These are phyloP conservation scores for Nephrotoma appendiculata DNA, from an alignment of 2,888 invertebrate species.

Conservation along the genomic window DNA sequence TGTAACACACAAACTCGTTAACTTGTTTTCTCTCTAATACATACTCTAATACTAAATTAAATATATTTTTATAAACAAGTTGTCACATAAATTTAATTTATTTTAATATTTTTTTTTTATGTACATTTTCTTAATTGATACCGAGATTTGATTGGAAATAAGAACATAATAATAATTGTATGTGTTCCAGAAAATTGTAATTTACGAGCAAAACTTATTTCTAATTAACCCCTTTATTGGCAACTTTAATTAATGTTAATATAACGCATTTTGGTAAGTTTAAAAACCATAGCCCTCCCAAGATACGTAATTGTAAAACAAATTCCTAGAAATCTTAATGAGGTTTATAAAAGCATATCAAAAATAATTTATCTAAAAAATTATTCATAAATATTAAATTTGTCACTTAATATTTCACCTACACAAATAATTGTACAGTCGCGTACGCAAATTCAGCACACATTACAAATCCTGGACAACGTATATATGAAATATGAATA, in stretches of 20 bases:
- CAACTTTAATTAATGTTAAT: background rate
- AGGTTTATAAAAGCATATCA: background rate
- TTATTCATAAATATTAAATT: background rate
- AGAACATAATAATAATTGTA: background rate
- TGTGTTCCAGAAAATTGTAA: background rate
- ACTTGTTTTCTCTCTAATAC: background rate
- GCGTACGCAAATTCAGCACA: background rate
- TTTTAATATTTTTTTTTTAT: background rate
- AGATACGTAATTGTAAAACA: background rate
- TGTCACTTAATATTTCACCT: background rate
- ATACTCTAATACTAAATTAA: background rate
- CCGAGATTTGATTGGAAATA: background rate
- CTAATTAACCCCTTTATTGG: background rate
- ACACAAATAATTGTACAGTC: background rate
- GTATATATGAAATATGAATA: background rate
- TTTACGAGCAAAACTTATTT: background rate
- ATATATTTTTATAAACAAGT: background rate
- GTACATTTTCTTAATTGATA: background rate
- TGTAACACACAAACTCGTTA: background rate
- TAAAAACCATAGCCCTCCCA: background rate
- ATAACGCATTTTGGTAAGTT: background rate
- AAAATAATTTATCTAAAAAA: background rate
- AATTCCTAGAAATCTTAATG: background rate
- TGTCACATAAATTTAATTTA: background rate
- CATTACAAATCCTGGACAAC: background rate